Percentiles rank a stretch among this genome's conserved stretches.
Evolutionary conservation across 2,113 vertebrate genomes (phyloP).

Genomic region (Bambusicola thoracicus): DNA sequence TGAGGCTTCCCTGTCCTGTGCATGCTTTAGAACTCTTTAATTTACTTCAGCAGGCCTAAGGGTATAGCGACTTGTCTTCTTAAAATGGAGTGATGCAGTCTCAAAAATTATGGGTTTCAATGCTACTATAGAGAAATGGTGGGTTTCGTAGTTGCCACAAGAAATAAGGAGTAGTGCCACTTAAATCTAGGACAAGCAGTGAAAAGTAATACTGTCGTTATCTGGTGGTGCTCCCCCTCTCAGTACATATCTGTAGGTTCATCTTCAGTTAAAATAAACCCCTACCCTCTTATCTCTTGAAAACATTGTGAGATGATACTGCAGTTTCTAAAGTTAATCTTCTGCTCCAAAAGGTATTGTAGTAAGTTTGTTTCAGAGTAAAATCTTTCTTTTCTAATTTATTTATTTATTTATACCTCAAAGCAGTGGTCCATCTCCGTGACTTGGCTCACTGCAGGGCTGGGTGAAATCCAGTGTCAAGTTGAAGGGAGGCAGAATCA

Average conservation of each 20-base stretch:
- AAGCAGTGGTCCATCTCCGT: neutral
- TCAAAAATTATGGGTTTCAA: neutral
- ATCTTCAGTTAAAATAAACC: neutral
- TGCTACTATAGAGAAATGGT: neutral
- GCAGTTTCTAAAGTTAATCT: neutral
- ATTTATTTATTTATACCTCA: neutral
- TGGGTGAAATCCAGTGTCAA: neutral
- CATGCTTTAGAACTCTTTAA: neutral
- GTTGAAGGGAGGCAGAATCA: neutral
- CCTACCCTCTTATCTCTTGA: neutral
- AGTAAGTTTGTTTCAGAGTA: neutral
- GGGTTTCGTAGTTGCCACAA: neutral
- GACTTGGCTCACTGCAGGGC: neutral
- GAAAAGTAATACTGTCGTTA: neutral
- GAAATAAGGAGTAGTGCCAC: neutral
- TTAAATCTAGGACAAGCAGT: neutral
- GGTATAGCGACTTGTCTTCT: neutral
- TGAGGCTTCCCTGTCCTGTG: neutral
- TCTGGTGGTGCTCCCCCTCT: neutral
- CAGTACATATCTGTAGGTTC: neutral
- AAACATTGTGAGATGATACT: neutral
- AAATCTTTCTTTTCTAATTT: neutral
- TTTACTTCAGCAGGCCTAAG: neutral
- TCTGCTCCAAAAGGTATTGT: neutral
- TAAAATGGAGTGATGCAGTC: neutral